Percentiles rank a stretch among this genome's conserved stretches.
These are phyloP conservation scores for Hyla sarda DNA, from an alignment of 2,113 vertebrate genomes.

Conservation along the genomic window DNA sequence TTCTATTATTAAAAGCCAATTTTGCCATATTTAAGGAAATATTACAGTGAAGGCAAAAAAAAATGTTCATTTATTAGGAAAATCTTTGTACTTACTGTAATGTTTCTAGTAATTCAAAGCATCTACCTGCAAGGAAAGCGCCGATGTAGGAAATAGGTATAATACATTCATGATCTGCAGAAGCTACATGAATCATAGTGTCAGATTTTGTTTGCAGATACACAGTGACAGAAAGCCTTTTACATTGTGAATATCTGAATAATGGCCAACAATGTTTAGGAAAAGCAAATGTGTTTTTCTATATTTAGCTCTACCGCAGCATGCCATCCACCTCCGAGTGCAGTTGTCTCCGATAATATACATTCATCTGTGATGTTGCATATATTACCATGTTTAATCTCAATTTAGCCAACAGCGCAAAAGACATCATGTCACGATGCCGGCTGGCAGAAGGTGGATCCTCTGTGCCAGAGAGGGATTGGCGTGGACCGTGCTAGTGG, in stretches of 20 bases:
- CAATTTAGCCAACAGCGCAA: too few relatives aligned
- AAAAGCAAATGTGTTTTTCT: slow-evolving; percentile 3
- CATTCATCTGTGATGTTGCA: neutral
- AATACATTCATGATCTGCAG: neutral
- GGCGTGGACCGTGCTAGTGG: too few relatives aligned
- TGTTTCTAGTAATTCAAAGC: neutral
- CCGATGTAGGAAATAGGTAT: neutral
- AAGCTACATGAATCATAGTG: neutral
- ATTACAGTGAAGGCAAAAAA: neutral
- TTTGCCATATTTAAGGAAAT: neutral
- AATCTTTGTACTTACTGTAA: too few relatives aligned
- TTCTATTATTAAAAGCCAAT: neutral
- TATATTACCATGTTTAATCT: too few relatives aligned
- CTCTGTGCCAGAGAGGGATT: too few relatives aligned
- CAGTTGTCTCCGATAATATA: neutral
- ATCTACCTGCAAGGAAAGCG: neutral
- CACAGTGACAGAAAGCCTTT: neutral
- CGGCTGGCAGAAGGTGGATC: too few relatives aligned
- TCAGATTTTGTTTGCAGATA: neutral
- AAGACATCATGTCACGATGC: too few relatives aligned
- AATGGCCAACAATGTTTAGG: neutral
- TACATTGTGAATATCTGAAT: neutral
- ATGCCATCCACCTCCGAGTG: neutral
- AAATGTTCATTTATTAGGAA: too few relatives aligned
- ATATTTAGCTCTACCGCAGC: neutral